Percentiles rank a stretch among this genome's conserved stretches.
Conservation (phyloP, 2,113 vertebrate species). For the Chamaea fasciata region DNA sequence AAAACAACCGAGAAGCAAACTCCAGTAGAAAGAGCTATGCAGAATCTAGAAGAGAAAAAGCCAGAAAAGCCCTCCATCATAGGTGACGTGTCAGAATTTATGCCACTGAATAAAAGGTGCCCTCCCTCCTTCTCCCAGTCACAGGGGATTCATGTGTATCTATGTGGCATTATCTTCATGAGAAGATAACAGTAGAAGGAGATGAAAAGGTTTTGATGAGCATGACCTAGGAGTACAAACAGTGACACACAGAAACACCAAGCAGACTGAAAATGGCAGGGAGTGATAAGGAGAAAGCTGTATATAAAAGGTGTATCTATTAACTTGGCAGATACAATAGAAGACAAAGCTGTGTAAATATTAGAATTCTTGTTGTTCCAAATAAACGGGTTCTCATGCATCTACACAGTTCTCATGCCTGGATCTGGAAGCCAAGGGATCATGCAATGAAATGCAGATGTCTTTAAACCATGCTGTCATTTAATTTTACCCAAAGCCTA, state of each 20-base stretch:
- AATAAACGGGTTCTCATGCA: neutral
- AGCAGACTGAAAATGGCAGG: conserved; percentile 1
- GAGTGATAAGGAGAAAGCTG: conserved; percentile 21
- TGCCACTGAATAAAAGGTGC: neutral
- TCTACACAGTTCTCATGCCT: conserved; percentile 3
- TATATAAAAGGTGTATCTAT: conserved; percentile 16
- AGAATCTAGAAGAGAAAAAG: neutral
- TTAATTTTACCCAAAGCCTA: neutral
- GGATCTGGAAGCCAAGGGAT: neutral
- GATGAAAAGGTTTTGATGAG: conserved; percentile 34
- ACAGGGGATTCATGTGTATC: neutral
- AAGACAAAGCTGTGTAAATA: conserved; percentile 42
- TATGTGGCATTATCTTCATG: conserved; percentile 10
- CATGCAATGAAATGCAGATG: neutral
- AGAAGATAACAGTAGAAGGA: conserved; percentile 9
- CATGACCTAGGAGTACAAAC: conserved; percentile 25
- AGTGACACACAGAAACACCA: conserved; percentile 31
- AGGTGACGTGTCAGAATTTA: neutral
- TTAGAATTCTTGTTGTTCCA: neutral
- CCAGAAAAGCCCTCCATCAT: neutral
- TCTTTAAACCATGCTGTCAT: neutral
- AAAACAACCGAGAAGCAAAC: neutral
- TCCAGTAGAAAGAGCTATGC: neutral
- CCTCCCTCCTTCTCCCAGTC: neutral
- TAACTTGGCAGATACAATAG: conserved; percentile 23